A percentile compares a stretch with the other conserved stretches of the same genome.
Conservation (phyloP, 2,113 vertebrate species). For the Urocitellus parryii region DNA sequence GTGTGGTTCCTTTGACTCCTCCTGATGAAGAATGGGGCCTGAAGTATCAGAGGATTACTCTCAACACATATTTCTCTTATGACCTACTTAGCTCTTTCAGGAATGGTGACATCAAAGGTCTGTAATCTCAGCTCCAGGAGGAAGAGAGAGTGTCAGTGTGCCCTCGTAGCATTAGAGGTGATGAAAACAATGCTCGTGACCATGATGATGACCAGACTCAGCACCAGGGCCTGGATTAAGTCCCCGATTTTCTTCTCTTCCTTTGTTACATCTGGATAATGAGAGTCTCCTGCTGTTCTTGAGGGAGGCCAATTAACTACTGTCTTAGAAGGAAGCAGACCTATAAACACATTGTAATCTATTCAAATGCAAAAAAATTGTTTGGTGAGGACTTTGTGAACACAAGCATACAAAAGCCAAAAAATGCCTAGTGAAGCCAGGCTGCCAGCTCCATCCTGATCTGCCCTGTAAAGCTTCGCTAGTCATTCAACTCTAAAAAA, state of each 20-base stretch:
- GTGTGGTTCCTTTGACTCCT: not conserved
- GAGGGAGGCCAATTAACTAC: slow-evolving; percentile 76
- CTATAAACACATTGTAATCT: slow-evolving; percentile 75
- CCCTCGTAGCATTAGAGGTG: slow-evolving; percentile 45
- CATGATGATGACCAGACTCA: slow-evolving; percentile 57
- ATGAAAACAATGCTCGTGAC: not conserved
- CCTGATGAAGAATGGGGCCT: slow-evolving; percentile 23
- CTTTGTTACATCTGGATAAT: slow-evolving; percentile 77
- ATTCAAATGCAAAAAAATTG: slow-evolving; percentile 64
- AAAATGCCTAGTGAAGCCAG: slow-evolving; percentile 46
- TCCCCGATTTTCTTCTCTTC: slow-evolving; percentile 68
- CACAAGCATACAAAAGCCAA: slow-evolving; percentile 30
- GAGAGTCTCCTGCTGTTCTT: slow-evolving; percentile 70
- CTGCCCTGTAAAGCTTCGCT: not conserved
- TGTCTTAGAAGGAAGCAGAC: slow-evolving; percentile 67
- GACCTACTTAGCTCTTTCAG: slow-evolving; percentile 62
- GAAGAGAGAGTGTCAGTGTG: slow-evolving; percentile 49
- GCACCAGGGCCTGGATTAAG: not conserved
- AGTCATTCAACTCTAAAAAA: slow-evolving; percentile 37
- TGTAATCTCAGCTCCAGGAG: slow-evolving; percentile 44
- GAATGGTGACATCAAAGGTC: slow-evolving; percentile 56
- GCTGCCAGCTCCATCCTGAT: not conserved
- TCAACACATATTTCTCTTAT: slow-evolving; percentile 67
- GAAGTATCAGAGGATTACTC: not conserved
- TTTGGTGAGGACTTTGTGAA: slow-evolving; percentile 68